phyloP scores from a whole-genome alignment of 1,140 invertebrate species.

The Tetranychus cinnabarinus region DNA sequence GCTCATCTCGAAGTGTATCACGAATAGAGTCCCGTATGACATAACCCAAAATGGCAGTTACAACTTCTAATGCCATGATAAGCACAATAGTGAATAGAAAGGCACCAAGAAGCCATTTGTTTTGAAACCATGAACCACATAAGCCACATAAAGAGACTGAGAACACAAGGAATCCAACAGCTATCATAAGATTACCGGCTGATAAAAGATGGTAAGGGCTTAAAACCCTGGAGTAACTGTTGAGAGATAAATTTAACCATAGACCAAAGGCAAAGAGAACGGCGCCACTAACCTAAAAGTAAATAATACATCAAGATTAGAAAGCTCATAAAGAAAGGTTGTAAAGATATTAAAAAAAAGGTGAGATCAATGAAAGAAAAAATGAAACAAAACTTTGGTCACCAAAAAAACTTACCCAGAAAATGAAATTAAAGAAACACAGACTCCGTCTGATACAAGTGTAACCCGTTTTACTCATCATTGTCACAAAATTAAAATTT shows the following conservation, averaged over 20 bases:
- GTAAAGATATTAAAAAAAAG: neutral
- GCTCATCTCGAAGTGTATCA: conserved; percentile 35
- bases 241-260: conserved; percentile 39
- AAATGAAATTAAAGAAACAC: conserved; percentile 44
- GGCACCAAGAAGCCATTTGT: conserved; percentile 42
- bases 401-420: conserved; percentile 36
- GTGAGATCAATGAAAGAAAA: neutral
- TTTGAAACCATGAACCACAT: conserved; percentile 56
- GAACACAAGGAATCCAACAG: conserved; percentile 39
- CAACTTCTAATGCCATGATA: conserved; percentile 50
- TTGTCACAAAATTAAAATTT: neutral
- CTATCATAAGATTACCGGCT: conserved; percentile 39
- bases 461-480: conserved; percentile 28
- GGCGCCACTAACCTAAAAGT: conserved; percentile 38
- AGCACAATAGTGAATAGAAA: conserved; percentile 59
- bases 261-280: conserved; percentile 44
- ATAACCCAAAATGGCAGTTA: conserved; percentile 47
- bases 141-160: conserved; percentile 51
- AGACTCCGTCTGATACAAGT: conserved; percentile 48
- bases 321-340: neutral
- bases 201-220: conserved; percentile 42
- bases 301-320: neutral
- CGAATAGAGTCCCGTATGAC: conserved; percentile 36
- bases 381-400: neutral
- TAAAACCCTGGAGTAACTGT: conserved; percentile 40